Conservation (phyloP, 2,888 invertebrate genomes). For the Drosophila sordidula region DNA sequence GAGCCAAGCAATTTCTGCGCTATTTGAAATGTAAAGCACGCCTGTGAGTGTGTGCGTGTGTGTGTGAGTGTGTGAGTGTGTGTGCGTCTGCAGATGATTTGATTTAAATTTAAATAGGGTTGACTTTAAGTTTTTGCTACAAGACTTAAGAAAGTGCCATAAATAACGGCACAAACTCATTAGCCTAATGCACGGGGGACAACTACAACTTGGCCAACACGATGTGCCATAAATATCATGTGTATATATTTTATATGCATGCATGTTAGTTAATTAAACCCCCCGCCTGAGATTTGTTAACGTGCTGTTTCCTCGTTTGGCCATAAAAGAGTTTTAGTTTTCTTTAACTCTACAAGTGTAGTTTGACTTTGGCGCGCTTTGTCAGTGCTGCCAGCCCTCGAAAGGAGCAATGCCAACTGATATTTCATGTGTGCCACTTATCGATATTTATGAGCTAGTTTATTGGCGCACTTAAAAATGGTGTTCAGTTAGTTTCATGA, state of each 20-base stretch:
- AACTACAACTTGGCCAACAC: slow-evolving; percentile 12
- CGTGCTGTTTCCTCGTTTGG: background rate
- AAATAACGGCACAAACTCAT: slow-evolving; percentile 34
- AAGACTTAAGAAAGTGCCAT: slow-evolving; percentile 11
- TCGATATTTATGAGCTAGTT: background rate
- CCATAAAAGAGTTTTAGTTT: slow-evolving; percentile 14
- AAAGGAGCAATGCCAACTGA: background rate
- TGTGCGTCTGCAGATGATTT: slow-evolving; percentile 23
- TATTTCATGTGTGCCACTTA: background rate
- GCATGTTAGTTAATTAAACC: slow-evolving; percentile 40
- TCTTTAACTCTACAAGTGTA: background rate
- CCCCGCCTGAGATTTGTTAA: slow-evolving; percentile 25
- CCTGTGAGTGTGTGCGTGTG: slow-evolving; percentile 21
- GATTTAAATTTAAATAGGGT: slow-evolving; percentile 45
- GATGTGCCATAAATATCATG: slow-evolving; percentile 28
- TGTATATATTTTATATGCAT: background rate
- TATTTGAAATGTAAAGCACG: slow-evolving; percentile 72
- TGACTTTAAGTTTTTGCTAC: slow-evolving; percentile 33
- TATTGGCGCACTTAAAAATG: too few relatives aligned
- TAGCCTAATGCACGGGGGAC: slow-evolving; percentile 32
- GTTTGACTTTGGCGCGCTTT: slow-evolving; percentile 32
- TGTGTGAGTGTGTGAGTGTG: slow-evolving; percentile 23
- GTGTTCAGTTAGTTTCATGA: too few relatives aligned
- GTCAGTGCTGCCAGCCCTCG: background rate
- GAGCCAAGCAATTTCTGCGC: slow-evolving; percentile 49